These are phyloP conservation scores for Archilochus colubris DNA, from an alignment of 2,113 vertebrate genomes.

Conservation along the genomic window DNA sequence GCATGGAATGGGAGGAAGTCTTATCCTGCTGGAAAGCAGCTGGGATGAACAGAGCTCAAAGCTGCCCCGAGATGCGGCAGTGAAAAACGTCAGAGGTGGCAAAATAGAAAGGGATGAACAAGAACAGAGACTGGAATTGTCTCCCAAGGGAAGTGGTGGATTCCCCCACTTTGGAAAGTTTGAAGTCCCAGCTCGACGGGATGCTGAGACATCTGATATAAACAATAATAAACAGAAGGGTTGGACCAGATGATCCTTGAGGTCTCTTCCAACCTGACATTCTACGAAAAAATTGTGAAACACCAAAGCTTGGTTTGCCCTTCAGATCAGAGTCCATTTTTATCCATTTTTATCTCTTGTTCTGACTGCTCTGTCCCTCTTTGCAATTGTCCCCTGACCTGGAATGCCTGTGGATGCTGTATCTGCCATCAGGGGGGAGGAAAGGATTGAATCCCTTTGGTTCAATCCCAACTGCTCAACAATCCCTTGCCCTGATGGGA, in stretches of 20 bases:
- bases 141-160: too few relatives aligned
- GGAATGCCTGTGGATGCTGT: background rate
- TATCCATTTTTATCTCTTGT: background rate
- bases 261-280: too few relatives aligned
- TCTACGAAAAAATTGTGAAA: too few relatives aligned
- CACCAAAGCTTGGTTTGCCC: background rate
- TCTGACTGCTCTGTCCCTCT: background rate
- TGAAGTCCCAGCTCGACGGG: too few relatives aligned
- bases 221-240: too few relatives aligned
- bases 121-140: background rate
- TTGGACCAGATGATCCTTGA: too few relatives aligned
- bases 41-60: background rate
- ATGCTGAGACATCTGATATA: too few relatives aligned
- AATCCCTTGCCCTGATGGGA: background rate
- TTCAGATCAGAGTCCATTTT: background rate
- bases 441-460: background rate
- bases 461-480: too few relatives aligned
- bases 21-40: background rate
- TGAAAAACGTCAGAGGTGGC: background rate
- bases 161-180: too few relatives aligned
- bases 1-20: background rate
- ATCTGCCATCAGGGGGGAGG: background rate
- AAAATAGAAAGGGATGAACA: background rate
- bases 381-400: background rate
- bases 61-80: accelerated